Percentiles rank a stretch among this genome's conserved stretches.
Conservation (phyloP, 2,888 invertebrate genomes). For the Ormyrus rosae region DNA sequence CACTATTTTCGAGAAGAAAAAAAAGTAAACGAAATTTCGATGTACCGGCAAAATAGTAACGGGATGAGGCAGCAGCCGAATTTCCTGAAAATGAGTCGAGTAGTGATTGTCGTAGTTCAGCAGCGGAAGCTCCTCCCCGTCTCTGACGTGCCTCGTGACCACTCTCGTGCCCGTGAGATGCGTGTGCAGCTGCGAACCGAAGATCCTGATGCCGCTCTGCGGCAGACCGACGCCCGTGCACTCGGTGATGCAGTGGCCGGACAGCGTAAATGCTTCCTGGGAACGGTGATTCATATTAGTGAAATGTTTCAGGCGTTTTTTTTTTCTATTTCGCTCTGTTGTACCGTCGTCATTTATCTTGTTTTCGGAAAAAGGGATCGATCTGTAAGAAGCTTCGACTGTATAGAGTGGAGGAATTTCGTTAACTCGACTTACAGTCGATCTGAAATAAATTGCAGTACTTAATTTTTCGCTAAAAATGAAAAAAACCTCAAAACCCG, state of each 20-base stretch:
- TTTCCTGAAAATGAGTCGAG: constrained; percentile 99
- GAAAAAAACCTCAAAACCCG: too few species aligned
- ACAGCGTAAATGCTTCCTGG: constrained; percentile 84
- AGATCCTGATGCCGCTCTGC: constrained; percentile 89
- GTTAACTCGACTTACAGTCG: too few species aligned
- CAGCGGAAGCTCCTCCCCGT: constrained; percentile 87
- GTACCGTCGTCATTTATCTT: too few species aligned
- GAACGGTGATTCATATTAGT: not conserved
- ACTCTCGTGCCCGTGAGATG: constrained; percentile 93
- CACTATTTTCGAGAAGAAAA: too few species aligned
- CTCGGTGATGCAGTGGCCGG: constrained; percentile 93
- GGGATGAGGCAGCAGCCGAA: constrained; percentile 88
- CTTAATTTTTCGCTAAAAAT: too few species aligned
- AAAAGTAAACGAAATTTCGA: constrained; percentile 63
- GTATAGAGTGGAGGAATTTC: too few species aligned
- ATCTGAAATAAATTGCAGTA: too few species aligned
- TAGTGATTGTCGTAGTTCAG: constrained; percentile 96
- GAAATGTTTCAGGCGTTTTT: too few species aligned
- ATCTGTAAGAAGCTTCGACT: too few species aligned
- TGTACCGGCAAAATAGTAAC: constrained; percentile 88
- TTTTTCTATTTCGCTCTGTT: too few species aligned
- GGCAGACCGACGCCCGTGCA: constrained; percentile 94
- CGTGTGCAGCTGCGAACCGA: constrained; percentile 98
- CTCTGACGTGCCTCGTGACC: constrained; percentile 89
- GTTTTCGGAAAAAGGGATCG: too few species aligned